These are phyloP conservation scores for Cynoglossus semilaevis DNA, from an alignment of 2,113 vertebrate genomes.

Conservation along the genomic window DNA sequence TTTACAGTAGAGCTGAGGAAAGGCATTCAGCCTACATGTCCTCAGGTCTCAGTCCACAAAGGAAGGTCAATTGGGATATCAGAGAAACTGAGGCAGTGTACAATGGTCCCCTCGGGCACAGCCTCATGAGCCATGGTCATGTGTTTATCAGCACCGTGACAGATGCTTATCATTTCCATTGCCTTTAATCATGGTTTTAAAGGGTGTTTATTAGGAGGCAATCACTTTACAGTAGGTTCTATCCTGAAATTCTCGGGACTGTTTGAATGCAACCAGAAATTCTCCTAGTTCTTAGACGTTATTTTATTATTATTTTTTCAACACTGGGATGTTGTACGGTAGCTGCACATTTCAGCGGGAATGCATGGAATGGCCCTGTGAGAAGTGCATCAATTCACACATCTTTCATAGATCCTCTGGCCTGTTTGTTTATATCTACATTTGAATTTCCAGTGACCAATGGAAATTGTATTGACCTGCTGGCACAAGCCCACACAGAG, in stretches of 20 bases:
- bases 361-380: slow-evolving; percentile 11
- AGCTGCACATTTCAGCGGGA: too few relatives aligned
- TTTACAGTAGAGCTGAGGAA: slow-evolving; percentile 15
- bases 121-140: slow-evolving; percentile 6
- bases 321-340: background rate
- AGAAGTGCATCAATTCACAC: slow-evolving; percentile 23
- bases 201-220: slow-evolving; percentile 15
- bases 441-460: slow-evolving; percentile 57
- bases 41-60: slow-evolving; percentile 28
- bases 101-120: slow-evolving; percentile 12
- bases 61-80: slow-evolving; percentile 44
- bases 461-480: slow-evolving; percentile 49
- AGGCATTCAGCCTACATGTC: slow-evolving; percentile 7
- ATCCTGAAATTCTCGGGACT: background rate
- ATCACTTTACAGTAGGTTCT: slow-evolving; percentile 1
- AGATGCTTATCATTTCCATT: slow-evolving; percentile 51
- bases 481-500: slow-evolving; percentile 53
- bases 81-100: slow-evolving; percentile 37
- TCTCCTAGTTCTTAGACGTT: background rate
- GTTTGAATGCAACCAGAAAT: background rate
- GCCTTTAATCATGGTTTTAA: slow-evolving; percentile 40
- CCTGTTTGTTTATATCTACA: slow-evolving; percentile 48
- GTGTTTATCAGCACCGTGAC: slow-evolving; percentile 23
- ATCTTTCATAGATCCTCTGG: slow-evolving; percentile 32
- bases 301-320: background rate